These are phyloP conservation scores for Rhynchophorus ferrugineus DNA, from an alignment of 1,140 invertebrate genomes.

Conservation along the genomic window DNA sequence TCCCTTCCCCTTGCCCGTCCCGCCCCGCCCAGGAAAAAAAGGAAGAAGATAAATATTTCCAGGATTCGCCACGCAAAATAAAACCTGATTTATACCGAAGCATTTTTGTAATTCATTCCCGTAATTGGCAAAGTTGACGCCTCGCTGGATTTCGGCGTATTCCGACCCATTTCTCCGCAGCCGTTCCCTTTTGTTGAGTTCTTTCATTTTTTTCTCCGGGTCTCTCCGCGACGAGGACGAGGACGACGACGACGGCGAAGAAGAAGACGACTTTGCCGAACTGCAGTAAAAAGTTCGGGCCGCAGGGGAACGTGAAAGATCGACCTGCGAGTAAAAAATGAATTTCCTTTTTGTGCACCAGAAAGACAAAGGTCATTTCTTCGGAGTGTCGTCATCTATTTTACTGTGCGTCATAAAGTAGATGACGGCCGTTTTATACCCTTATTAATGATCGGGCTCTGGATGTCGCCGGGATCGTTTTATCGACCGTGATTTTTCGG, in stretches of 20 bases:
- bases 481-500: background rate
- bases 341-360: slow-evolving; percentile 23
- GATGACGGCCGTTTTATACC: slow-evolving; percentile 1
- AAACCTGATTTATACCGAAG: slow-evolving; percentile 23
- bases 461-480: background rate
- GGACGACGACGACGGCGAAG: too few species aligned
- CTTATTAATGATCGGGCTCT: background rate
- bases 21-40: too few species aligned
- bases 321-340: slow-evolving; percentile 24
- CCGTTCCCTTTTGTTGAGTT: slow-evolving; percentile 28
- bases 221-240: slow-evolving; percentile 17
- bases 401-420: slow-evolving; percentile 15
- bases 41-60: slow-evolving; percentile 3
- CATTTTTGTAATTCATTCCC: slow-evolving; percentile 29
- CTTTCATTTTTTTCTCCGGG: slow-evolving; percentile 26
- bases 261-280: slow-evolving; percentile 28
- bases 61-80: slow-evolving; percentile 12
- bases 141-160: slow-evolving; percentile 28
- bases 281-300: slow-evolving; percentile 31
- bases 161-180: slow-evolving; percentile 36
- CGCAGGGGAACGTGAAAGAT: slow-evolving; percentile 28
- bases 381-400: slow-evolving; percentile 13
- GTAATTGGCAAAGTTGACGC: slow-evolving; percentile 36
- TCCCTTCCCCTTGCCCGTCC: too few species aligned
- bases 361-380: slow-evolving; percentile 16